Conservation (phyloP, 2,113 vertebrate species). For the Haplotaxodon microlepis region DNA sequence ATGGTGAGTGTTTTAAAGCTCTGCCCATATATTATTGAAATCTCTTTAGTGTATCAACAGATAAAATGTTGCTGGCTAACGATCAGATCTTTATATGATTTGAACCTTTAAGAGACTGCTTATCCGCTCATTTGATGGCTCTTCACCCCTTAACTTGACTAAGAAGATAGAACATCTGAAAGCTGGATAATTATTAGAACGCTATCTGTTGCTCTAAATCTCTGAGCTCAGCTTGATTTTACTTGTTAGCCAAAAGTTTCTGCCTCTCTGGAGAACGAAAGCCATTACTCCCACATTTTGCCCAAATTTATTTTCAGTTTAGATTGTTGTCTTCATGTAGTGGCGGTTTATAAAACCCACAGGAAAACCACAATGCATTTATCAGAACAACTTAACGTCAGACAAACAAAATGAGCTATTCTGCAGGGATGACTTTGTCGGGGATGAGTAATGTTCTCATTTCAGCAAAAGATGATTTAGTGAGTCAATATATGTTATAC, state of each 20-base stretch:
- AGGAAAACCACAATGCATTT: neutral
- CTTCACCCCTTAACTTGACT: neutral
- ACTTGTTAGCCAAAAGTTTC: neutral
- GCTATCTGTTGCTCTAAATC: neutral
- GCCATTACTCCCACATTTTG: neutral
- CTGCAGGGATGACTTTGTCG: neutral
- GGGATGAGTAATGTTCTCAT: neutral
- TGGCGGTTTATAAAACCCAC: neutral
- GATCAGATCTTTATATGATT: neutral
- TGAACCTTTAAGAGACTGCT: neutral
- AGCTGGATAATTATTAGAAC: neutral
- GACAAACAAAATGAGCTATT: neutral
- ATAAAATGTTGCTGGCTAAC: neutral
- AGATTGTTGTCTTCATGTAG: neutral
- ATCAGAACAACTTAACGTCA: neutral
- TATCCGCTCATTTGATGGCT: neutral
- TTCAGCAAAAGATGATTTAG: neutral
- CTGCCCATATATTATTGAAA: neutral
- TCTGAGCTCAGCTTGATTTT: neutral
- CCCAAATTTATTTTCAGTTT: neutral
- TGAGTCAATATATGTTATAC: neutral
- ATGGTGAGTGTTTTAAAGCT: conserved; percentile 79
- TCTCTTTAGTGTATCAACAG: neutral
- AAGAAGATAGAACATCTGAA: neutral
- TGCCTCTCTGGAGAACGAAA: neutral